Percentiles rank a stretch among this genome's conserved stretches.
Conservation (phyloP, 2,888 invertebrate species). For the Torymus tubicola region DNA sequence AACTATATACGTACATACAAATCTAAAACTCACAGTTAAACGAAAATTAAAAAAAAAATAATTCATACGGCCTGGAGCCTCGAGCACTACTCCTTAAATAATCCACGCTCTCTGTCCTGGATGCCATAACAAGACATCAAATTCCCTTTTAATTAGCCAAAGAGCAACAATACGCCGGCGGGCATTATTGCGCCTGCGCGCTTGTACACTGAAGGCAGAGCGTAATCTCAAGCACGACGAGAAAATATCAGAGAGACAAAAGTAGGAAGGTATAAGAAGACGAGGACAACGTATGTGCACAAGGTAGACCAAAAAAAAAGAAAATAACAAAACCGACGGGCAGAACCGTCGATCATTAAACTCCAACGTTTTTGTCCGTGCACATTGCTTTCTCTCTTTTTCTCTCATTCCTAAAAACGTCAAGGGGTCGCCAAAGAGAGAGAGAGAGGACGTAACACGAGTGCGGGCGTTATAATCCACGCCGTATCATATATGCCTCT, state of each 20-base stretch:
- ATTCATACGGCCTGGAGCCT: too few relatives aligned
- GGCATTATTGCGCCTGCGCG: neutral
- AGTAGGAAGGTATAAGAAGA: neutral
- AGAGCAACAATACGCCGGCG: neutral
- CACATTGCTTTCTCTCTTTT: neutral
- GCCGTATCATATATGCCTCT: constrained; percentile 25
- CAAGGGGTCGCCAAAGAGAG: neutral
- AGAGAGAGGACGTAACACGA: constrained; percentile 16
- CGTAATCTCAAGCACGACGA: neutral
- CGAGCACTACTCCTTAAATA: neutral
- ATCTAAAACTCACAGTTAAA: too few relatives aligned
- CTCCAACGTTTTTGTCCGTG: neutral
- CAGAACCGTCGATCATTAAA: constrained; percentile 20
- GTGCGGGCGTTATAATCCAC: constrained; percentile 31
- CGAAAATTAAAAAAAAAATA: too few relatives aligned
- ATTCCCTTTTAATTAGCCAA: constrained; percentile 30
- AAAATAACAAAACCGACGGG: neutral
- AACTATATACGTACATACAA: too few relatives aligned
- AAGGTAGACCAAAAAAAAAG: neutral
- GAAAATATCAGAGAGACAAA: neutral
- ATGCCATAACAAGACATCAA: constrained; percentile 6
- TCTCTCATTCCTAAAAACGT: neutral
- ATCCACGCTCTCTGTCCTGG: neutral
- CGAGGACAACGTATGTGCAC: too few relatives aligned
- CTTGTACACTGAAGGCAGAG: neutral